Evolutionary conservation across 2,888 invertebrate genomes (phyloP).

Genomic region (Chrysolina oricalcia): DNA sequence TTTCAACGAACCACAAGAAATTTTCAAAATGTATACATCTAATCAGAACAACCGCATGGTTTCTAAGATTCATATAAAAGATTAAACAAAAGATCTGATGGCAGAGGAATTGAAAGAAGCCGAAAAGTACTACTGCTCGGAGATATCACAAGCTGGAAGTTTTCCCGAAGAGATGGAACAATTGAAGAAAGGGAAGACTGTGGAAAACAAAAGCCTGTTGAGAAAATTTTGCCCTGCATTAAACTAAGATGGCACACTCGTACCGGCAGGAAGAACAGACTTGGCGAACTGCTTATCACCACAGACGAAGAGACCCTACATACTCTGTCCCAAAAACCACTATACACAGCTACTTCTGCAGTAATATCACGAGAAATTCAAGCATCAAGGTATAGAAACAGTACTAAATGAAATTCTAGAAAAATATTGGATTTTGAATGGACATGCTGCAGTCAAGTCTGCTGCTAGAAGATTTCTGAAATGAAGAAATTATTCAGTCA

Average conservation of each 20-base stretch:
- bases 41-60: not conserved
- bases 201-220: not conserved
- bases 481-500: not conserved
- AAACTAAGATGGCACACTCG: not conserved
- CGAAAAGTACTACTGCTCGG: not conserved
- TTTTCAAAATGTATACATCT: not conserved
- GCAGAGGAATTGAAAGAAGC: not conserved
- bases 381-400: conserved; percentile 15
- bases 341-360: not conserved
- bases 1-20: not conserved
- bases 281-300: not conserved
- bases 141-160: not conserved
- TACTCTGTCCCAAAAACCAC: not conserved
- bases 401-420: conserved; percentile 1
- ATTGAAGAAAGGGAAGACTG: not conserved
- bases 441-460: not conserved
- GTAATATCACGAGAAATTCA: not conserved
- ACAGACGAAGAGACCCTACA: not conserved
- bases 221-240: not conserved
- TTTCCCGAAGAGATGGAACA: conserved; percentile 1
- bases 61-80: not conserved
- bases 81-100: not conserved
- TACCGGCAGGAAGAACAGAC: not conserved
- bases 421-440: not conserved
- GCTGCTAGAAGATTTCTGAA: not conserved